phyloP scores from a whole-genome alignment of 2,113 vertebrate species.

The Silurus meridionalis region DNA sequence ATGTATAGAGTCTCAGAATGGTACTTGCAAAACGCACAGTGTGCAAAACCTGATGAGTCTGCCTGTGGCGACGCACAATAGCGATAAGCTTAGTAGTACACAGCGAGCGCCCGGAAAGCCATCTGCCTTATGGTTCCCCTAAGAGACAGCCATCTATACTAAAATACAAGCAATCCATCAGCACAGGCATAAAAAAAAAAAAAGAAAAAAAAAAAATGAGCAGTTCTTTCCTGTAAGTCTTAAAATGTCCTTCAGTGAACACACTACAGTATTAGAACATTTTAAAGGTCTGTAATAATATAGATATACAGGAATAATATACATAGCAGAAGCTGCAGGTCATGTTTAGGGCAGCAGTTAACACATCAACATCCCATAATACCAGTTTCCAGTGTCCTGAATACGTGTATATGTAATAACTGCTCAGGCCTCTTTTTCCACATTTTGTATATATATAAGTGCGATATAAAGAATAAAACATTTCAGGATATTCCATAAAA shows the following conservation, averaged over 20 bases:
- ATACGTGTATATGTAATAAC: background rate
- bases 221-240: background rate
- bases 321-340: background rate
- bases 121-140: slow-evolving; percentile 31
- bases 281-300: background rate
- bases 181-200: slow-evolving; percentile 11
- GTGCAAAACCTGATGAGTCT: slow-evolving; percentile 12
- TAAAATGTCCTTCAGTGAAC: background rate
- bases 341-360: background rate
- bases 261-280: background rate
- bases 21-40: slow-evolving; percentile 26
- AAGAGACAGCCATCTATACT: slow-evolving; percentile 32
- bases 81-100: slow-evolving; percentile 29
- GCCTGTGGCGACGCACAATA: slow-evolving; percentile 21
- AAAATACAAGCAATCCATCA: slow-evolving; percentile 23
- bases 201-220: slow-evolving; percentile 16
- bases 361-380: background rate
- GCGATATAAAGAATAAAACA: background rate
- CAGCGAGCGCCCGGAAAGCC: slow-evolving; percentile 24
- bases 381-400: background rate
- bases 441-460: background rate
- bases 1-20: slow-evolving; percentile 20
- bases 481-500: background rate
- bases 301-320: background rate
- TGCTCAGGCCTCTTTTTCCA: background rate